Base-by-base conservation (phyloP, 2,888 invertebrate species). In the Druceiella hillmani region DNA sequence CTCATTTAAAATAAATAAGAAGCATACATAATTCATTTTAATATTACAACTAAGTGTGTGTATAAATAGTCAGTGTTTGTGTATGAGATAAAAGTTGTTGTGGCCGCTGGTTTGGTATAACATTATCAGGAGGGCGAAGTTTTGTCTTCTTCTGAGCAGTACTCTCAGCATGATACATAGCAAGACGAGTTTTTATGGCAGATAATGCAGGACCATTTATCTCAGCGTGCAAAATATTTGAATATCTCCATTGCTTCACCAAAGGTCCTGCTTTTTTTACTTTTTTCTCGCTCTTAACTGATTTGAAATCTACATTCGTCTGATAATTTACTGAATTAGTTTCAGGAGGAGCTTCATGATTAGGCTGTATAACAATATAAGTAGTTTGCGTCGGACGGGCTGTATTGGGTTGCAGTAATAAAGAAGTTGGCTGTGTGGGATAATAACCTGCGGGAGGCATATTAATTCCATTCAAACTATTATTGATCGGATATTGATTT, bases 201-300 rank as follows among this genome's bases (percentile, higher is more conserved):
- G 68, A 65, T 24, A 72, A 53, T 20, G 71, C 70, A 24, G 70
- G 68, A 24, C 72, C 72, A 56, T 72, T 72, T 3, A 73, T 72
- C 52, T 72, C 71, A 52, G 74, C 74, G 56, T 75, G 75, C 46
- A 75, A 75, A 49, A 74, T 68, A 50, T 73, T 74, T 11, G 71
- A 71, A 47, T 75, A 75, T 43, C 74, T 59, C 75, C 75, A 75
- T 43, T 74, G 74, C 49, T 74, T 75, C 0, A 75, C 71, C 27
- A 66, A 49, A 31, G 73, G 70, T 3, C 74, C 68, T 43, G 59
- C 59, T 50, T 60, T 65, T 47, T 64, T 61, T 43, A 69, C 64
- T 46, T 65, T 70, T 32, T 57, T 53, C 12, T 52, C 46, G 44
- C 20, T 38, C 32, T 62, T 62, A 1, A 53, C 28, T n/a, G n/a